Conservation (phyloP, 2,113 vertebrate genomes). For the Cyanoderma ruficeps region DNA sequence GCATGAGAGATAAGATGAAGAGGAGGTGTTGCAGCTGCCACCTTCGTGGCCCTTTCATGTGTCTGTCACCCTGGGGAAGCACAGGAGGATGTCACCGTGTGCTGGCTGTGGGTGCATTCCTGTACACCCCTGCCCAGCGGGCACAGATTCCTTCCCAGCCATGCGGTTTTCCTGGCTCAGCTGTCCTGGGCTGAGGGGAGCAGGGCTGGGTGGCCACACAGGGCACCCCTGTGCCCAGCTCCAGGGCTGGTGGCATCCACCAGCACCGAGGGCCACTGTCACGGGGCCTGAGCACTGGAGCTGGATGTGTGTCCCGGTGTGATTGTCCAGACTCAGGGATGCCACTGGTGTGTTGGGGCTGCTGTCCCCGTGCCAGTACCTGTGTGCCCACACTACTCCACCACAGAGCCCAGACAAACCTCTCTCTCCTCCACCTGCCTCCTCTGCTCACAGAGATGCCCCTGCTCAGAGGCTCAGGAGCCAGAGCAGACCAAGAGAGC, state of each 20-base stretch:
- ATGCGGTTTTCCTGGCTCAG: fast-evolving
- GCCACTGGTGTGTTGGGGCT: background rate
- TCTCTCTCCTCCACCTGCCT: background rate
- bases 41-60: fast-evolving
- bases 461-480: background rate
- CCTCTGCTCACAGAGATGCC: background rate
- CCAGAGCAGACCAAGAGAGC: background rate
- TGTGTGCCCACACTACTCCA: fast-evolving
- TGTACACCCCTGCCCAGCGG: fast-evolving
- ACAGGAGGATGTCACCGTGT: background rate
- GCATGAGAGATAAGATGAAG: background rate
- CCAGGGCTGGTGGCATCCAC: fast-evolving
- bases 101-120: background rate
- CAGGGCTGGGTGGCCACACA: fast-evolving
- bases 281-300: background rate
- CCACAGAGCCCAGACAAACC: background rate
- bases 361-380: background rate
- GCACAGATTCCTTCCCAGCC: background rate
- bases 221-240: background rate
- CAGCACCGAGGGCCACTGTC: fast-evolving
- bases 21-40: background rate
- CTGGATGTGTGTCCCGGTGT: fast-evolving
- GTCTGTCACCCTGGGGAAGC: background rate
- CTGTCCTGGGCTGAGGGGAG: background rate
- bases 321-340: background rate